Evolutionary conservation across 2,113 vertebrate genomes (phyloP).

Genomic region (Seriola quinqueradiata): DNA sequence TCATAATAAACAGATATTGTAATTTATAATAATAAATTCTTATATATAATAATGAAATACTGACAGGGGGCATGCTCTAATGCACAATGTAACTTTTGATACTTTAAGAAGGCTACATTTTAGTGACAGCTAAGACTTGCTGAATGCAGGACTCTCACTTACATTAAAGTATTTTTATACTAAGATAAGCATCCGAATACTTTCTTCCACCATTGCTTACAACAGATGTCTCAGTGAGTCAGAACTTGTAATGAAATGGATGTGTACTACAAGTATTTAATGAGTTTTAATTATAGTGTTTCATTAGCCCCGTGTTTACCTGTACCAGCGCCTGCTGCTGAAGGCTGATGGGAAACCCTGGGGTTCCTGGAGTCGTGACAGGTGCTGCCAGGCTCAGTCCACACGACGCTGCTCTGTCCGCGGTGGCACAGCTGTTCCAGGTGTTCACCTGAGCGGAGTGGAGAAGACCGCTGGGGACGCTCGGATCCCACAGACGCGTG

Average conservation of each 20-base stretch:
- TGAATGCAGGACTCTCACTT: too few species aligned
- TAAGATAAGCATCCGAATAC: too few species aligned
- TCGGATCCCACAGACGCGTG: constrained; percentile 82
- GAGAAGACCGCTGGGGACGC: constrained; percentile 81
- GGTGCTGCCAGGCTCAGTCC: constrained; percentile 83
- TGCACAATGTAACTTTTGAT: too few species aligned
- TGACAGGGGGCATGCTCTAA: too few species aligned
- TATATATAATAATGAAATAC: too few species aligned
- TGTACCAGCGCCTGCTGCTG: constrained; percentile 90
- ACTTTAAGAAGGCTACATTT: too few species aligned
- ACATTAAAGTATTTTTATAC: too few species aligned
- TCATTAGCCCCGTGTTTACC: constrained; percentile 74
- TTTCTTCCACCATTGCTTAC: background rate
- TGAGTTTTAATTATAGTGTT: background rate
- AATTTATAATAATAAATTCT: too few species aligned
- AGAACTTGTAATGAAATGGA: background rate
- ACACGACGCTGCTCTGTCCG: constrained; percentile 81
- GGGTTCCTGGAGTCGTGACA: constrained; percentile 80
- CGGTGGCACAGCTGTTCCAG: constrained; percentile 83
- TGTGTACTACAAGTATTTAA: background rate
- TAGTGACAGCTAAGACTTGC: too few species aligned
- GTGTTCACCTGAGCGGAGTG: constrained; percentile 86
- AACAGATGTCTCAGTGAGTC: background rate
- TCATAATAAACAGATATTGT: too few species aligned
- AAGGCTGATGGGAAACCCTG: constrained; percentile 85